Base-by-base conservation (phyloP, 2,888 invertebrate genomes). In the Troides aeacus region DNA sequence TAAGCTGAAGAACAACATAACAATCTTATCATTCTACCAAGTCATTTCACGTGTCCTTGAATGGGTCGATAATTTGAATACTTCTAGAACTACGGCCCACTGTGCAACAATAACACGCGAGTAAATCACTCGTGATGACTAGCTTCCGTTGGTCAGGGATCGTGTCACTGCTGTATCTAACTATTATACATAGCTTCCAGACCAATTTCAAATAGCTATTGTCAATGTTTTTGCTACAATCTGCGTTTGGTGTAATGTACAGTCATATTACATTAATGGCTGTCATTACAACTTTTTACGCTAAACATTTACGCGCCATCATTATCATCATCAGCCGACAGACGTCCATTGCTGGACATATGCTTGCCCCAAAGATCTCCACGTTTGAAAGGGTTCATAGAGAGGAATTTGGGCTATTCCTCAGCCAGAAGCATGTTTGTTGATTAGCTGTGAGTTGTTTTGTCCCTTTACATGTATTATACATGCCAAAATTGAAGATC, bases 51-150 rank as follows among this genome's bases (percentile, higher is more conserved):
- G 57, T 58, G 30, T 39, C 53, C 36, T n/a, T 56, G 42, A 50
- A 50, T 50, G 2, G 17, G 42, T 36, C 53, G 56, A 30, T 64
- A 56, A 58, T 59, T 66, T 60, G 58, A 61, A 53, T 64, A 53
- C 60, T 62, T 50, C 67, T 61, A 64, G 70, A 67, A 23, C 46
- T 64, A 2, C 42, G 36, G 64, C 8, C 6, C 36, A 50, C 70
- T 64, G 64, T 64, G 46, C 30, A 30, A 30, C 30, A 57, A 46
- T 60, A 42, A 56, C 63, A 50, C 63, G 57, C 58, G 66, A 70
- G 42, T 66, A 71, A 71, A 71, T 71, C 67, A 71, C 62, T 58
- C 46, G 8, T 71, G 70, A 71, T 71, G 57, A 71, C 60, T 64
- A 21, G 17, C 61, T 64, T 71, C 70, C 70, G 70, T 17, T 46